Conservation (phyloP, 2,113 vertebrate genomes). For the Phyllopteryx taeniolatus region DNA sequence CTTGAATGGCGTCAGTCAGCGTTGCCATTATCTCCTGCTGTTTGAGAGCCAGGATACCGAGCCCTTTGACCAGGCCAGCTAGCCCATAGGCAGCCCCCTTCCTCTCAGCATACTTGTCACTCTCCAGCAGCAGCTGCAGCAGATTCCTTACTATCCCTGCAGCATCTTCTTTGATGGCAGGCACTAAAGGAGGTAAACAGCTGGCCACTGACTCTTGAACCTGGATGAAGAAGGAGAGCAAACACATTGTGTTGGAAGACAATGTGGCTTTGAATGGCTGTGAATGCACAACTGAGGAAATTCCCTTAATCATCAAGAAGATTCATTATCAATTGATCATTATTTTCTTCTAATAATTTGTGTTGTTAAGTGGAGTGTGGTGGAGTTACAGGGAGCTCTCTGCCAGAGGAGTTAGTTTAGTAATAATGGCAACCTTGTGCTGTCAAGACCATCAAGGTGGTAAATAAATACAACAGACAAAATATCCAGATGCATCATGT, state of each 20-base stretch:
- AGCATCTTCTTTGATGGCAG: constrained; percentile 94
- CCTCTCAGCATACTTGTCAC: constrained; percentile 94
- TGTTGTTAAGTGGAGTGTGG: background rate
- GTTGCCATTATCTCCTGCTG: constrained; percentile 98
- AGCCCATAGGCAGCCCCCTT: constrained; percentile 93
- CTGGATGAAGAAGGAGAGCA: constrained; percentile 60
- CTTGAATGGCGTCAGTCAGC: constrained; percentile 93
- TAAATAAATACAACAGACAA: background rate
- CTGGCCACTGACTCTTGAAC: constrained; percentile 96
- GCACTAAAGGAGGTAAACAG: constrained; percentile 92
- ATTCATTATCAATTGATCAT: background rate
- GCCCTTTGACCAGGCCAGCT: constrained; percentile 93
- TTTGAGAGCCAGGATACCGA: constrained; percentile 95
- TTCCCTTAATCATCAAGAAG: background rate
- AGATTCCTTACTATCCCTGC: constrained; percentile 92
- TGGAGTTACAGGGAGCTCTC: too few relatives aligned
- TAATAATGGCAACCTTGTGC: too few relatives aligned
- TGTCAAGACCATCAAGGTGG: background rate
- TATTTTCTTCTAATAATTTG: background rate
- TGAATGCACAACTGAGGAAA: background rate
- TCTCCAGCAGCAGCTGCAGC: constrained; percentile 92
- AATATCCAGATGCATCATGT: background rate
- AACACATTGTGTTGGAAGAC: background rate
- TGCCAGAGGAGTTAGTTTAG: too few relatives aligned
- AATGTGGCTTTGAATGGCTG: background rate